phyloP scores from a whole-genome alignment of 2,797 vertebrate genomes.

The Spinibarbus caldwelli region DNA sequence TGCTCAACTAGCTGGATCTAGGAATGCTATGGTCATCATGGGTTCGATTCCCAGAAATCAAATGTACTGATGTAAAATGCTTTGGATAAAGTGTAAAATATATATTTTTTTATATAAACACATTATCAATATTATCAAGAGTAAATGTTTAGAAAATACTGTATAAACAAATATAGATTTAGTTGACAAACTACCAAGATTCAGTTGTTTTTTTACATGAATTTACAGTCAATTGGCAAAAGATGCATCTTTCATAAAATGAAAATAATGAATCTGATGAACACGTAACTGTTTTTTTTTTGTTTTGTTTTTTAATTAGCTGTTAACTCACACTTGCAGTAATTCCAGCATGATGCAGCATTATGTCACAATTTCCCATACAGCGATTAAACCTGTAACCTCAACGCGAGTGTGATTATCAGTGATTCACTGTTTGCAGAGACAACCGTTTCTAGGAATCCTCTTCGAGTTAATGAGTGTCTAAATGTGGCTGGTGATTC shows the following conservation, averaged over 20 bases:
- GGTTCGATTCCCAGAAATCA: background rate
- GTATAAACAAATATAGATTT: background rate
- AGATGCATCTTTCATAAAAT: background rate
- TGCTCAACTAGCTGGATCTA: background rate
- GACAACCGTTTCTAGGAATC: background rate
- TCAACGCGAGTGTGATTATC: background rate
- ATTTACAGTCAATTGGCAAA: background rate
- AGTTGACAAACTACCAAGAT: background rate
- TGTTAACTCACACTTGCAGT: background rate
- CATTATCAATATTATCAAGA: background rate
- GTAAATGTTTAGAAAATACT: background rate
- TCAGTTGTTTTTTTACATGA: background rate
- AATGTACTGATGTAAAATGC: background rate
- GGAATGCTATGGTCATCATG: background rate
- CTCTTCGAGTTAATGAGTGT: background rate
- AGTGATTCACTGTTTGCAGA: background rate
- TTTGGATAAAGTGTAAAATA: background rate
- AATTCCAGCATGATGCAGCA: background rate
- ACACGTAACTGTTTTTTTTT: too few species aligned
- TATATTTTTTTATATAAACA: background rate
- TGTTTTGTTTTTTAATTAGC: too few species aligned
- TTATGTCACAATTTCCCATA: background rate
- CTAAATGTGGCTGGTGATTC: slow-evolving; percentile 2
- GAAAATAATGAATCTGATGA: background rate
- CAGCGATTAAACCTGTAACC: background rate